A percentile compares a stretch with the other conserved stretches of the same genome.
These are phyloP conservation scores for Lampropteryx suffumata DNA, from an alignment of 2,888 invertebrate species.

Conservation along the genomic window DNA sequence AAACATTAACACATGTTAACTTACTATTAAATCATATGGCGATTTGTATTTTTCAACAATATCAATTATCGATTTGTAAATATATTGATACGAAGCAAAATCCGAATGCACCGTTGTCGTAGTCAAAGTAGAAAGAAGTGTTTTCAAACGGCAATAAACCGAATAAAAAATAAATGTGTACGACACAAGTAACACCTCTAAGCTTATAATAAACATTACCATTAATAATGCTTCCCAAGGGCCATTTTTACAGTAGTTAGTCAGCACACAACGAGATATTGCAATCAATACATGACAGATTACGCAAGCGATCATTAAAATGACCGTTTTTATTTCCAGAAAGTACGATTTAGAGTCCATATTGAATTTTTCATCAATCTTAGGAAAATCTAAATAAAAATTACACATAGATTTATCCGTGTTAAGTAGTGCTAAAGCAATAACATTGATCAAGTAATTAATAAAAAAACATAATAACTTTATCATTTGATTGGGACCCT, in stretches of 20 bases:
- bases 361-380: not conserved
- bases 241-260: too few species aligned
- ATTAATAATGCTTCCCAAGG: not conserved
- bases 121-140: not conserved
- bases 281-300: too few species aligned
- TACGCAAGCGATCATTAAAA: not conserved
- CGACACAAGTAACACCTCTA: not conserved
- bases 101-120: not conserved
- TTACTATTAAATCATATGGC: conserved; percentile 8
- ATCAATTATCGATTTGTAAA: conserved; percentile 15
- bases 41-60: conserved; percentile 5
- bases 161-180: conserved; percentile 1
- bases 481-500: not conserved
- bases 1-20: too few species aligned
- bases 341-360: not conserved
- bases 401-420: not conserved
- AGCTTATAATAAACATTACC: not conserved
- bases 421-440: not conserved
- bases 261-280: too few species aligned
- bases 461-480: not conserved
- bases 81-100: not conserved
- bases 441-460: too few species aligned
- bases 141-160: not conserved
- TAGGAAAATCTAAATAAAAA: not conserved
- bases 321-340: not conserved